A percentile compares a stretch with the other conserved stretches of the same genome.
Evolutionary conservation across 2,797 vertebrate species (phyloP).

Genomic region (Amblyraja radiata): DNA sequence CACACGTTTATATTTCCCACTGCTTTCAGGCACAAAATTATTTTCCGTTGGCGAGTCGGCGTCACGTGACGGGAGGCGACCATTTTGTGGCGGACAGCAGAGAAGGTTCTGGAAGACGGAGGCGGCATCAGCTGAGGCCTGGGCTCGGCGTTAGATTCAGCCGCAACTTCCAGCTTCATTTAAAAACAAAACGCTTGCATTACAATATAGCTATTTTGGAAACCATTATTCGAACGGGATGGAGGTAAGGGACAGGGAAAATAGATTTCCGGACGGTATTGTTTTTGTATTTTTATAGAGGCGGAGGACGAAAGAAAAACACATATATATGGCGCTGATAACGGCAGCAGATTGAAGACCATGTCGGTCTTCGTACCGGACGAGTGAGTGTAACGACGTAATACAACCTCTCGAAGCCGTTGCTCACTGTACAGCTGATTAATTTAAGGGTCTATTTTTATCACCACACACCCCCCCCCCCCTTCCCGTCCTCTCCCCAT

Average conservation of each 20-base stretch:
- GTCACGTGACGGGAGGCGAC: not conserved
- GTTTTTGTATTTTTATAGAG: not conserved
- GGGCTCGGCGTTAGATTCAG: not conserved
- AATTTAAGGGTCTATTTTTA: not conserved
- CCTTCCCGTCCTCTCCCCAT: no score
- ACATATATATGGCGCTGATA: not conserved
- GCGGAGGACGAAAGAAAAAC: not conserved
- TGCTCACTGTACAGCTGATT: not conserved
- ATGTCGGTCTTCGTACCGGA: not conserved
- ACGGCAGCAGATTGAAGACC: not conserved
- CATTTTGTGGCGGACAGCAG: constrained; percentile 4
- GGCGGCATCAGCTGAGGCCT: not conserved
- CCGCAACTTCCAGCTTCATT: not conserved
- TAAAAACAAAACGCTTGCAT: not conserved
- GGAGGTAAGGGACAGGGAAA: constrained; percentile 28
- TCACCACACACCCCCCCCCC: no score
- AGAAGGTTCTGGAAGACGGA: constrained; percentile 22
- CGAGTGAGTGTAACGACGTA: not conserved
- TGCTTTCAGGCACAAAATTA: no score
- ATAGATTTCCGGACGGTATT: not conserved
- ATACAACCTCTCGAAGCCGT: not conserved
- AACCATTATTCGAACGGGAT: not conserved
- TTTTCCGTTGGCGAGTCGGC: not conserved
- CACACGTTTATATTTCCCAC: no score
- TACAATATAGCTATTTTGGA: not conserved